Evolutionary conservation across 2,888 invertebrate genomes (phyloP).

Genomic region (Deilephila porcellus): DNA sequence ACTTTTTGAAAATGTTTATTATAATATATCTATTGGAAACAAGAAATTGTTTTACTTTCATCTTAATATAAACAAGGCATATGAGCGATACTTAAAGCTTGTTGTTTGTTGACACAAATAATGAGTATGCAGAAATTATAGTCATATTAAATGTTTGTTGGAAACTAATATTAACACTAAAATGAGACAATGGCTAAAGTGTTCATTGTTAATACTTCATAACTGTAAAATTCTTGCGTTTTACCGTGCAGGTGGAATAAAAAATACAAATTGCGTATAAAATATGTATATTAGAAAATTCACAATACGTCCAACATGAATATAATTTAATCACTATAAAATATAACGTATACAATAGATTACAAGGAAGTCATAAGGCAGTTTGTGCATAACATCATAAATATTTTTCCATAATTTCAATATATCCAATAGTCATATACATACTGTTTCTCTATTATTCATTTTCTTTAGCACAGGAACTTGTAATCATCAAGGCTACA

Average conservation of each 20-base stretch:
- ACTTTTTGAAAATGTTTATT: constrained; percentile 15
- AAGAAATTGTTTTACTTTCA: background rate
- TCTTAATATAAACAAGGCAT: background rate
- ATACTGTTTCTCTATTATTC: too few relatives aligned
- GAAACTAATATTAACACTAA: too few relatives aligned
- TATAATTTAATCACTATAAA: constrained; percentile 11
- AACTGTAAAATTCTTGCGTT: too few relatives aligned
- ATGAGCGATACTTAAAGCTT: too few relatives aligned
- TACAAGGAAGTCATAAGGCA: background rate
- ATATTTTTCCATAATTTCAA: background rate
- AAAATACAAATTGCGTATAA: background rate
- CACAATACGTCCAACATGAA: constrained; percentile 2
- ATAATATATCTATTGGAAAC: background rate
- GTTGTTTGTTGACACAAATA: too few relatives aligned
- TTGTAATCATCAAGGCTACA: too few relatives aligned
- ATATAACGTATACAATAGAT: background rate
- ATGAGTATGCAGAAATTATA: too few relatives aligned
- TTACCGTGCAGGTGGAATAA: background rate
- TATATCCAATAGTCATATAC: too few relatives aligned
- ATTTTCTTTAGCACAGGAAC: too few relatives aligned
- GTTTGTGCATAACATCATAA: background rate
- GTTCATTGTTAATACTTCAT: too few relatives aligned
- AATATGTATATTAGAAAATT: constrained; percentile 1
- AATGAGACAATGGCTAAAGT: too few relatives aligned
- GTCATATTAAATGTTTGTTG: too few relatives aligned